These are phyloP conservation scores for Eurystomus glaucurus DNA, from an alignment of 2,797 vertebrate genomes.

Conservation along the genomic window DNA sequence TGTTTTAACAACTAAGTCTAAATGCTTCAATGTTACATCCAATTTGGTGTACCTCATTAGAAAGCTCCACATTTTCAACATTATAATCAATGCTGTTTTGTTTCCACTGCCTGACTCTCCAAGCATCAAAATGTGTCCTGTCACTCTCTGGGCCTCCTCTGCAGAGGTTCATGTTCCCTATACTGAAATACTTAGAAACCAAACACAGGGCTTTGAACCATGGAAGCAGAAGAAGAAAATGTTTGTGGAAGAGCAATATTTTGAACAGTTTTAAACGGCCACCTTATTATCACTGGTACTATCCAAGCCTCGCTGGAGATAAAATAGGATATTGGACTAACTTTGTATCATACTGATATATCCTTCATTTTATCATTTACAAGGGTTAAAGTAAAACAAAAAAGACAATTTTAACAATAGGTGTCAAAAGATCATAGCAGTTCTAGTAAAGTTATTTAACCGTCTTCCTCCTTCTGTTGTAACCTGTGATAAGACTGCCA, in stretches of 20 bases:
- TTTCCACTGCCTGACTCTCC: neutral
- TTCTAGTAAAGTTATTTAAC: neutral
- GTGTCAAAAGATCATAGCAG: neutral
- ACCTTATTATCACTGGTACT: neutral
- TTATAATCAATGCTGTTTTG: neutral
- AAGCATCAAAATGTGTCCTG: neutral
- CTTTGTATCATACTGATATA: neutral
- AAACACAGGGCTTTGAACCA: neutral
- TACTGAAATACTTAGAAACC: neutral
- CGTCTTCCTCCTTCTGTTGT: neutral
- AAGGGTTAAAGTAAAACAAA: neutral
- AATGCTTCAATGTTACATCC: neutral
- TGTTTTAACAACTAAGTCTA: neutral
- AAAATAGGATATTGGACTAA: neutral
- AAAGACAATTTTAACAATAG: neutral
- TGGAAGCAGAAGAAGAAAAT: neutral
- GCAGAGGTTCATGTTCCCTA: neutral
- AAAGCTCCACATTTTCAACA: neutral
- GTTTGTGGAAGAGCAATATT: neutral
- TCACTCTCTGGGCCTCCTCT: neutral
- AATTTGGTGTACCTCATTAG: neutral
- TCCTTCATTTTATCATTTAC: neutral
- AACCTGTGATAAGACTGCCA: neutral
- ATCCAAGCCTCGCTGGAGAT: neutral
- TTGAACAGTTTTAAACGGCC: neutral